Evolutionary conservation across 2,888 invertebrate genomes (phyloP).

Genomic region (Cybosia mesomella): DNA sequence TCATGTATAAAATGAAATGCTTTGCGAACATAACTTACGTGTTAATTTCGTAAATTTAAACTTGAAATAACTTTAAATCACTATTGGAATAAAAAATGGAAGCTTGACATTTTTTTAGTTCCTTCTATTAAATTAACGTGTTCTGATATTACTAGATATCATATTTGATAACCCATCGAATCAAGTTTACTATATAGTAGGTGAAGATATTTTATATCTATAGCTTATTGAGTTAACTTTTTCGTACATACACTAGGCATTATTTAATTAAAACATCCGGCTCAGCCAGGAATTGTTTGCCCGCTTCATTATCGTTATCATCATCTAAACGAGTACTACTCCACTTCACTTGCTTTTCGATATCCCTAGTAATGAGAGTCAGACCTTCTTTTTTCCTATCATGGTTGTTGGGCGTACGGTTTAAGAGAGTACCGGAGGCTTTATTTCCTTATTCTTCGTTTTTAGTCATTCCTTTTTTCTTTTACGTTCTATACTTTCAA

Average conservation of each 20-base stretch:
- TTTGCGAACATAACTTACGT: constrained; percentile 33
- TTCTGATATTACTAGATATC: background rate
- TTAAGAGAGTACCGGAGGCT: background rate
- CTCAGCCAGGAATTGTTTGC: background rate
- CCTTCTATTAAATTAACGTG: background rate
- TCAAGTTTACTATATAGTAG: too few relatives aligned
- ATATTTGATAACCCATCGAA: background rate
- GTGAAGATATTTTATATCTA: too few relatives aligned
- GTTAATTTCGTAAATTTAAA: constrained; percentile 39
- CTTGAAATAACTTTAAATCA: constrained; percentile 25
- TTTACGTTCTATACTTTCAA: background rate
- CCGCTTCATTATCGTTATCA: too few relatives aligned
- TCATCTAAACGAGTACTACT: background rate
- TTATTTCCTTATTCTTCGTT: background rate
- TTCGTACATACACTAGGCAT: background rate
- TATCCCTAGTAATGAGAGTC: background rate
- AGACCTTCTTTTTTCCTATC: background rate
- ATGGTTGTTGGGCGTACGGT: too few relatives aligned
- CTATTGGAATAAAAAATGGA: constrained; percentile 12
- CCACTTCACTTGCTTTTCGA: background rate
- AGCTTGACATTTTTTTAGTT: background rate
- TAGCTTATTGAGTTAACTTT: too few relatives aligned
- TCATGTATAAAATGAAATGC: constrained; percentile 36
- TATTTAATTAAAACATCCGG: background rate
- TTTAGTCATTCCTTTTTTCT: background rate